Evolutionary conservation across 1,140 invertebrate genomes (phyloP).

Genomic region (Medauroidea extradentata): DNA sequence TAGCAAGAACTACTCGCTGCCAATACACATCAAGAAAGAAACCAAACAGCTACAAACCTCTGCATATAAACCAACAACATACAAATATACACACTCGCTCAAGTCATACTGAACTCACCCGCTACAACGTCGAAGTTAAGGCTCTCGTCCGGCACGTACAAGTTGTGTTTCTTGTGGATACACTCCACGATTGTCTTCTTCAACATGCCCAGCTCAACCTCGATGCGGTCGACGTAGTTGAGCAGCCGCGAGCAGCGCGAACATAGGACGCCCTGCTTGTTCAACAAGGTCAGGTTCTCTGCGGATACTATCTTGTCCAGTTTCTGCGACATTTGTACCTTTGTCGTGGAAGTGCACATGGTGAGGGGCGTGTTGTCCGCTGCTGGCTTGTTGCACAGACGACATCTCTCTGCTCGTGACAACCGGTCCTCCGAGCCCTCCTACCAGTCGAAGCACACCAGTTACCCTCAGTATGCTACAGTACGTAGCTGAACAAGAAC

Average conservation of each 20-base stretch:
- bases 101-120: no score
- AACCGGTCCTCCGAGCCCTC: not conserved
- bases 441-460: no score
- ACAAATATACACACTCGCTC: no score
- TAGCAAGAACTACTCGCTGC: no score
- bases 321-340: not conserved
- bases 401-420: not conserved
- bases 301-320: not conserved
- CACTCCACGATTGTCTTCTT: not conserved
- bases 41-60: no score
- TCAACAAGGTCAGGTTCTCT: not conserved
- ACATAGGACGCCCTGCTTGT: not conserved
- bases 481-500: no score
- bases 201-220: conserved; percentile 5
- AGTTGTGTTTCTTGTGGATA: not conserved
- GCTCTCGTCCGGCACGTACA: not conserved
- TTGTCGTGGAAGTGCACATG: not conserved
- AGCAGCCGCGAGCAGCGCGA: not conserved
- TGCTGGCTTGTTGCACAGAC: not conserved
- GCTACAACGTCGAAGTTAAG: not conserved
- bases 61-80: no score
- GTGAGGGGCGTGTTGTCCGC: not conserved
- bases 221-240: conserved; percentile 6
- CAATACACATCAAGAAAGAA: no score
- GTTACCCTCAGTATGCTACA: no score